phyloP scores from a whole-genome alignment of 2,888 invertebrate species.

The Nomada flava region DNA sequence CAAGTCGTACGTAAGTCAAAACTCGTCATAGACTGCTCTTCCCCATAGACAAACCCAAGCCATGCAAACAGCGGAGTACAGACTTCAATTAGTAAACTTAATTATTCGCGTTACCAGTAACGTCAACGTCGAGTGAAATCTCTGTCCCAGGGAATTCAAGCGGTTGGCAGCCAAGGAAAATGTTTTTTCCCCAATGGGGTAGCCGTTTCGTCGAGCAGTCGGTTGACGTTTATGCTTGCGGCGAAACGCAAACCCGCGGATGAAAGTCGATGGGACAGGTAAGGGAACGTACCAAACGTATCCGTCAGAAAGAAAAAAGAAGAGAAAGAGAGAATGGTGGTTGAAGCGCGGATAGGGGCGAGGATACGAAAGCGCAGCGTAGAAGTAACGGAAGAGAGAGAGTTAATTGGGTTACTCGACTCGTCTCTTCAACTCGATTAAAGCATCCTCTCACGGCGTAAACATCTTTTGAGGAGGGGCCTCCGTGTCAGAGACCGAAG shows the following conservation, averaged over 20 bases:
- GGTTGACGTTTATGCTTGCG: slow-evolving; percentile 58
- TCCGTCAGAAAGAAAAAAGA: background rate
- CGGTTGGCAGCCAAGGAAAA: slow-evolving; percentile 15
- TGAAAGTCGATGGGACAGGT: slow-evolving; percentile 24
- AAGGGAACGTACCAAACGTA: slow-evolving; percentile 21
- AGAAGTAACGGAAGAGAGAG: slow-evolving; percentile 69
- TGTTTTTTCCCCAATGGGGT: slow-evolving; percentile 42
- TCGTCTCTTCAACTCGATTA: slow-evolving; percentile 80
- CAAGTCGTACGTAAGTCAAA: background rate
- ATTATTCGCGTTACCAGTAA: slow-evolving; percentile 41
- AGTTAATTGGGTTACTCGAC: slow-evolving; percentile 77
- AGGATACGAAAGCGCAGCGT: slow-evolving; percentile 40
- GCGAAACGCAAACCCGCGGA: slow-evolving; percentile 33
- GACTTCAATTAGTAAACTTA: slow-evolving; percentile 47
- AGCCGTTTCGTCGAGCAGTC: slow-evolving; percentile 24
- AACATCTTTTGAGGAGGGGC: slow-evolving; percentile 77
- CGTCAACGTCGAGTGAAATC: slow-evolving; percentile 42
- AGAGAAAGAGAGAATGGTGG: slow-evolving; percentile 7
- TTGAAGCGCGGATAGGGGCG: background rate
- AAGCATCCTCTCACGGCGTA: slow-evolving; percentile 75
- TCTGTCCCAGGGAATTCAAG: slow-evolving; percentile 7
- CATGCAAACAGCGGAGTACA: background rate
- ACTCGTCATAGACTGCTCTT: background rate
- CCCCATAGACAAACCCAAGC: background rate
- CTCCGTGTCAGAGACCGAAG: slow-evolving; percentile 74